These are phyloP conservation scores for Trochalopteron elliotii DNA, from an alignment of 2,113 vertebrate genomes.

Conservation along the genomic window DNA sequence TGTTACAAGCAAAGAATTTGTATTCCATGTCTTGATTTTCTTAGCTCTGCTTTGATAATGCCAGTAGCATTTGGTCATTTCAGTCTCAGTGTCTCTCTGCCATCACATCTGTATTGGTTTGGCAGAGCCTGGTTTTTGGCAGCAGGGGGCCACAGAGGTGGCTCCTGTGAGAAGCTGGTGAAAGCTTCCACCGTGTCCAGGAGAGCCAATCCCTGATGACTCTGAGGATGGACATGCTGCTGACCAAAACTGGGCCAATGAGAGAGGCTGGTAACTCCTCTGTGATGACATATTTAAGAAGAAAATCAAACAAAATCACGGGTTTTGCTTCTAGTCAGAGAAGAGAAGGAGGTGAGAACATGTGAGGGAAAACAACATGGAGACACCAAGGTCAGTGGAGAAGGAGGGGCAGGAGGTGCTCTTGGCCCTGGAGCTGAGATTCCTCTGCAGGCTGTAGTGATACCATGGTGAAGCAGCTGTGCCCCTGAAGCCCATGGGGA, in stretches of 20 bases:
- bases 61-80: background rate
- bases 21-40: background rate
- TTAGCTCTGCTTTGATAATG: background rate
- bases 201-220: background rate
- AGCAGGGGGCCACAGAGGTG: background rate
- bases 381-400: background rate
- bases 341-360: background rate
- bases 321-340: background rate
- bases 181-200: background rate
- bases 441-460: background rate
- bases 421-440: accelerated
- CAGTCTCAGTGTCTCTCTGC: background rate
- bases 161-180: background rate
- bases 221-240: background rate
- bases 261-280: background rate
- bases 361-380: no score
- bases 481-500: background rate
- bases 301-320: background rate
- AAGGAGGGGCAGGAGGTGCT: background rate
- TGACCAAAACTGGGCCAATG: background rate
- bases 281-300: background rate
- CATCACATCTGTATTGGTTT: background rate
- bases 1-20: background rate
- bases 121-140: background rate
- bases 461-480: no score